phyloP scores from a whole-genome alignment of 2,113 vertebrate species.

The Amblyornis subalaris region DNA sequence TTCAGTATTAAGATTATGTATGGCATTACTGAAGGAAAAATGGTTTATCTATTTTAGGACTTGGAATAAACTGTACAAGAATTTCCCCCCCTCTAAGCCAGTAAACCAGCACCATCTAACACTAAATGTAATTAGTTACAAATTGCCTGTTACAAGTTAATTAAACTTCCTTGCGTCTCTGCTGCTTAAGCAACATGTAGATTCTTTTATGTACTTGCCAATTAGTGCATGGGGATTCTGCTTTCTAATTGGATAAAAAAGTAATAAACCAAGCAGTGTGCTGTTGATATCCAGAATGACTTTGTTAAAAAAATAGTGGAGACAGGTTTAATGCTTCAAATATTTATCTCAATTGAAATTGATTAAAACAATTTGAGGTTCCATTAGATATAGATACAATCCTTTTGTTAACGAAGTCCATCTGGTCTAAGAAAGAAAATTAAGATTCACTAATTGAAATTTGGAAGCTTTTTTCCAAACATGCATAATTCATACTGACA shows the following conservation, averaged over 20 bases:
- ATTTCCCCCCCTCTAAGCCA: neutral
- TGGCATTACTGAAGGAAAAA: neutral
- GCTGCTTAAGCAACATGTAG: constrained; percentile 60
- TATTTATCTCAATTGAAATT: constrained; percentile 68
- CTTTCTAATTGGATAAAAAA: constrained; percentile 67
- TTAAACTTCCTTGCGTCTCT: constrained; percentile 64
- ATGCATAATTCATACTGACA: constrained; percentile 74
- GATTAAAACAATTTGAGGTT: constrained; percentile 70
- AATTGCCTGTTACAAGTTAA: constrained; percentile 66
- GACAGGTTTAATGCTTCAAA: constrained; percentile 68
- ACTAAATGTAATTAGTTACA: constrained; percentile 66
- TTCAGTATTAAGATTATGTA: neutral
- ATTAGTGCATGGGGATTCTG: constrained; percentile 60
- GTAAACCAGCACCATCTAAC: constrained; percentile 42
- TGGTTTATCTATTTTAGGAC: constrained; percentile 8
- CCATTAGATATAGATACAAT: constrained; percentile 58
- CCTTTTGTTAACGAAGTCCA: constrained; percentile 65
- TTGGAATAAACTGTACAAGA: neutral
- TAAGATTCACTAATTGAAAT: constrained; percentile 69
- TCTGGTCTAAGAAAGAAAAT: constrained; percentile 70
- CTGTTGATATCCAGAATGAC: constrained; percentile 59
- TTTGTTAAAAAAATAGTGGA: constrained; percentile 47
- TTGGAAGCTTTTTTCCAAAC: constrained; percentile 69
- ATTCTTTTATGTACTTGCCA: constrained; percentile 64
- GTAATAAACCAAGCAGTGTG: constrained; percentile 60